Evolutionary conservation across 1,140 invertebrate species (phyloP).

Genomic region (Oncopodura yosiiana): DNA sequence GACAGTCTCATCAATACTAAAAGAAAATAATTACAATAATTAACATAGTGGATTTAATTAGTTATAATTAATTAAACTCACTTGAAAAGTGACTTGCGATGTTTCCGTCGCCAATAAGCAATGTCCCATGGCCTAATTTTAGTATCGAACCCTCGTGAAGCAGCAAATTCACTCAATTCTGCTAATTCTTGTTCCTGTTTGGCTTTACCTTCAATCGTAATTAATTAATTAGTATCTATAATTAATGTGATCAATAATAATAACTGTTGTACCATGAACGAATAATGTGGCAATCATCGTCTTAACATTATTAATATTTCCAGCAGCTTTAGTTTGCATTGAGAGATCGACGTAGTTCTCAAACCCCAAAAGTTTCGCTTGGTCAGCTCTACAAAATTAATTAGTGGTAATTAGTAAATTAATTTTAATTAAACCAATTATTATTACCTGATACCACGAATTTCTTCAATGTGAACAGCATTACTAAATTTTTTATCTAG

Average conservation of each 20-base stretch:
- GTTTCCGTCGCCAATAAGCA: slow-evolving; percentile 69
- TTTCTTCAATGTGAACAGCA: slow-evolving; percentile 63
- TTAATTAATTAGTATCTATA: neutral
- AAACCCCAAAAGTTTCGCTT: slow-evolving; percentile 69
- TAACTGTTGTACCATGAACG: slow-evolving; percentile 33
- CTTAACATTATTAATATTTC: slow-evolving; percentile 64
- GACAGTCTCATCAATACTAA: slow-evolving; percentile 56
- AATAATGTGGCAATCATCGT: slow-evolving; percentile 58
- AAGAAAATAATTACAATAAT: slow-evolving; percentile 31
- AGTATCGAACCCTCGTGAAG: slow-evolving; percentile 57
- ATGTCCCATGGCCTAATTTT: slow-evolving; percentile 72
- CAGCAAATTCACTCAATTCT: slow-evolving; percentile 62
- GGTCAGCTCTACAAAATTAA: slow-evolving; percentile 47
- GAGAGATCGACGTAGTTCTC: slow-evolving; percentile 70
- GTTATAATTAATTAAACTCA: slow-evolving; percentile 36
- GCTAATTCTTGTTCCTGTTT: slow-evolving; percentile 66
- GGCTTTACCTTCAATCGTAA: slow-evolving; percentile 46
- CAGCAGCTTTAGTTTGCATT: slow-evolving; percentile 91
- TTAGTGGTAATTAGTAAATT: neutral
- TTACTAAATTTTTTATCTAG: slow-evolving; percentile 57
- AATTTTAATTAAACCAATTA: neutral
- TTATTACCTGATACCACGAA: slow-evolving; percentile 51
- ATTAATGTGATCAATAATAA: slow-evolving; percentile 15
- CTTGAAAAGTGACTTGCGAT: slow-evolving; percentile 49
- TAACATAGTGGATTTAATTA: slow-evolving; percentile 2